Evolutionary conservation across 2,113 vertebrate genomes (phyloP), one percentile per base, ranked within the genome.

Genomic region (Ploceus nigricollis): DNA sequence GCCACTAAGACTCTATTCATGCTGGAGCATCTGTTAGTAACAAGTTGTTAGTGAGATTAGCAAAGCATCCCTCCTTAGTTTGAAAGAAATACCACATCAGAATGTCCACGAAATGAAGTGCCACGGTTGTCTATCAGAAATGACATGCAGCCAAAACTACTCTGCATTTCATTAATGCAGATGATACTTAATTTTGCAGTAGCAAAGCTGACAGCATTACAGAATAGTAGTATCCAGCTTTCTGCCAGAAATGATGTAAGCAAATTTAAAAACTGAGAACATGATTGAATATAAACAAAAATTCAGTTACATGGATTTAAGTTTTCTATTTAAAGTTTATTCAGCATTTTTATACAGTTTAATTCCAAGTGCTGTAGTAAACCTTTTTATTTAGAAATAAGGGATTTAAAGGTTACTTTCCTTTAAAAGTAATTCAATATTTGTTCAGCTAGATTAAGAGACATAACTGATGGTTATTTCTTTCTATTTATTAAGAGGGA

Each of bases 81-180:
- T 96, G 95, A 94, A 98, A 98, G 98, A 98, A 97, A 98, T 97
- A 98, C 27, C 95, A 93, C 97, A 98, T 95, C 98, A 98, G 97
- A 91, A 87, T 28, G 12, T 57, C 31, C 48, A 81, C 15, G 11
- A 57, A 73, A 53, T 45, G 3, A 68, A 94, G 24, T 30, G n/a
- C n/a, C 58, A n/a, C 0, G 0, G 30, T 6, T 56, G 27, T 20
- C 56, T 51, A 37, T 27, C 47, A 77, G 39, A 88, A 90, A 64
- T 58, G 3, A 88, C 45, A 69, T 31, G 37, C 18, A 56, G 56
- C 5, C 72, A 51, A 73, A 91, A 75, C 39, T 27, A 31, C 77
- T 80, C 6, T 15, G 37, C 45, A 78, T 80, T 88, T 80, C 30
- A 75, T 20, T 57, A 75, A 71, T 39, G 28, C 35, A 47, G 21